Evolutionary conservation across 2,888 invertebrate genomes (phyloP), one percentile per base, ranked within the genome.

Genomic region (Epistrophella euchroma): DNA sequence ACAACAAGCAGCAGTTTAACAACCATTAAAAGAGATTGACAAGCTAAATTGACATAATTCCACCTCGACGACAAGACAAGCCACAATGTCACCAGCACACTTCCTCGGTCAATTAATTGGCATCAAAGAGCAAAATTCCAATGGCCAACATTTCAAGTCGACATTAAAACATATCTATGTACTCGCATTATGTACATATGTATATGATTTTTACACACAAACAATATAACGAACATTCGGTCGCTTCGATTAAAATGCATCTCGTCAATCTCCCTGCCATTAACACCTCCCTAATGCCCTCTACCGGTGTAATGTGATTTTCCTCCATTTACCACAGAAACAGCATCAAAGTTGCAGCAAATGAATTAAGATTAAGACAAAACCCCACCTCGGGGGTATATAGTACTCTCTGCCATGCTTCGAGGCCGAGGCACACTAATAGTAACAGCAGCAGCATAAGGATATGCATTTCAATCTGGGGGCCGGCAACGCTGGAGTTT

Each of bases 311-410:
- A 64, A 84, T 83, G 78, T 43, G 40, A 77, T 55, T 78, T 45
- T 3, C 19, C 68, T 79, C 66, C 40, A 25, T 56, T 52, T 70
- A 13, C 40, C 72, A 60, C 58, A 9, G 50, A 19, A 66, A 71
- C 52, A 58, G 50, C 70, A 52, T 85, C 82, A 70, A 74, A 77
- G 86, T 77, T 74, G 82, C 71, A 45, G 70, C 70, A 74, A 77
- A 78, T 74, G 82, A 82, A 86, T 78, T 71, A 82, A 86, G 86
- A 86, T 86, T 74, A 86, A 86, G 86, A 78, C 86, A 74, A 71
- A 77, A 78, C 70, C 25, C 37, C 71, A 71, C 74, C 82, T 74
- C 70, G 37, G 60, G 82, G 77, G 56, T 75, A 84, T 4, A 2
- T 25, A 5, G 9, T 0, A 32, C 4, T 5, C n/a, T 50, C 19